Conservation (phyloP, 2,888 invertebrate species). For the Melipona bicolor region DNA sequence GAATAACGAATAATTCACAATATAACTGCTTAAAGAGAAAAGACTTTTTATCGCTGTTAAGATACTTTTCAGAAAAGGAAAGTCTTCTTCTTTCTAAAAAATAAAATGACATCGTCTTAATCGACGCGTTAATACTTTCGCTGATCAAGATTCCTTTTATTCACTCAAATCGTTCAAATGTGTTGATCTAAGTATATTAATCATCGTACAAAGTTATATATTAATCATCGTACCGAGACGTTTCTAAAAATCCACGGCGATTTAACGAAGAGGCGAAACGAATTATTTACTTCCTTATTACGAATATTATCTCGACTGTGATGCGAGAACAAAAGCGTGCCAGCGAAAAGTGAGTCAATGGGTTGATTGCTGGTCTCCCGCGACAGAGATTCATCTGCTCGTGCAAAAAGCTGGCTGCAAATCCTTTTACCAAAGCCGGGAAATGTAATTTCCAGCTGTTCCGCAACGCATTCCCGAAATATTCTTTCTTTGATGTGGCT, state of each 20-base stretch:
- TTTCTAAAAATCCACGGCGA: no score
- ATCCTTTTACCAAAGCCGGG: not conserved
- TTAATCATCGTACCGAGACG: no score
- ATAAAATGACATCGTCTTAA: not conserved
- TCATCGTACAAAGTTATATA: no score
- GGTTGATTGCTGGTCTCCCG: not conserved
- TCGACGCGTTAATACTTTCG: not conserved
- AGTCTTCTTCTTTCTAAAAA: not conserved
- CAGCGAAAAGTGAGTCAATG: not conserved
- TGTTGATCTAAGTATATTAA: no score
- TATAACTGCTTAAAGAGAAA: no score
- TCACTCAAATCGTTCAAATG: not conserved
- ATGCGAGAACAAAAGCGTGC: not conserved
- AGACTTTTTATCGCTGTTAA: not conserved
- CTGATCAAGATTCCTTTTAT: not conserved
- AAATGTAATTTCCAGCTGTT: constrained; percentile 14
- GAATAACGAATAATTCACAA: no score
- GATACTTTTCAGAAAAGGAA: not conserved
- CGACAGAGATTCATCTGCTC: not conserved
- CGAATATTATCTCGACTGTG: not conserved
- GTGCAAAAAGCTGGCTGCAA: not conserved
- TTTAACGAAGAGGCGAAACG: no score
- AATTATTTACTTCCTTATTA: no score
- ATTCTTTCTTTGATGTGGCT: constrained; percentile 18
- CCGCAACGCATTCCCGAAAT: not conserved